Evolutionary conservation across 1,140 invertebrate genomes (phyloP).

Genomic region (Nasonia giraulti): DNA sequence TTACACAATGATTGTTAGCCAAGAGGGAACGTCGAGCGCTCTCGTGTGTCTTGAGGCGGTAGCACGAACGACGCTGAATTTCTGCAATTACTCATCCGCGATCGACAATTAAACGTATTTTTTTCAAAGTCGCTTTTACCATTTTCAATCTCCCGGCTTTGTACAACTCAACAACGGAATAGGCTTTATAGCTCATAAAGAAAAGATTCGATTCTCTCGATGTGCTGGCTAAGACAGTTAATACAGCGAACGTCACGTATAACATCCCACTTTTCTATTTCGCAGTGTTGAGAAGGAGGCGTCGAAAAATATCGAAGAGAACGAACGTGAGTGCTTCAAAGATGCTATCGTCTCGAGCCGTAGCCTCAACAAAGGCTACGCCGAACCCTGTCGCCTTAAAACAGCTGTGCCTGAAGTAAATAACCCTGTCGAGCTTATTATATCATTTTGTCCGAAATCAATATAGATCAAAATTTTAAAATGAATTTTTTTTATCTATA

Average conservation of each 20-base stretch:
- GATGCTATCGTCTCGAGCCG: constrained; percentile 69
- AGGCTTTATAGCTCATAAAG: too few relatives aligned
- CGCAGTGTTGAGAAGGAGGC: constrained; percentile 67
- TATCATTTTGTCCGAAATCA: background rate
- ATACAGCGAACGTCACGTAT: too few relatives aligned
- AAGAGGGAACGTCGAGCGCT: background rate
- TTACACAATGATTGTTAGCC: background rate
- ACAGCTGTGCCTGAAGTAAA: constrained; percentile 65
- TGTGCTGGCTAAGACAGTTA: too few relatives aligned
- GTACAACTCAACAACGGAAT: too few relatives aligned
- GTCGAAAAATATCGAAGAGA: constrained; percentile 70
- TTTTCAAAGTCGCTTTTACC: background rate
- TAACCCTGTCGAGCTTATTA: background rate
- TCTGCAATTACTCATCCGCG: background rate
- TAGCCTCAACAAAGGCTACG: constrained; percentile 69
- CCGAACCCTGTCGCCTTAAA: constrained; percentile 60
- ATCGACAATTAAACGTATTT: background rate
- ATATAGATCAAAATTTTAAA: constrained; percentile 12
- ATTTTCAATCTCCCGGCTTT: too few relatives aligned
- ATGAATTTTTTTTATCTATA: constrained; percentile 51
- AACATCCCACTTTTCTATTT: background rate
- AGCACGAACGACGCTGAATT: background rate
- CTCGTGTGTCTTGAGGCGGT: background rate
- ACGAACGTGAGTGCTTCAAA: constrained; percentile 68
- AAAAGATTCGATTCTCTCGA: too few relatives aligned